Conservation (phyloP, 1,140 invertebrate genomes). For the Drosophila murphyi region DNA sequence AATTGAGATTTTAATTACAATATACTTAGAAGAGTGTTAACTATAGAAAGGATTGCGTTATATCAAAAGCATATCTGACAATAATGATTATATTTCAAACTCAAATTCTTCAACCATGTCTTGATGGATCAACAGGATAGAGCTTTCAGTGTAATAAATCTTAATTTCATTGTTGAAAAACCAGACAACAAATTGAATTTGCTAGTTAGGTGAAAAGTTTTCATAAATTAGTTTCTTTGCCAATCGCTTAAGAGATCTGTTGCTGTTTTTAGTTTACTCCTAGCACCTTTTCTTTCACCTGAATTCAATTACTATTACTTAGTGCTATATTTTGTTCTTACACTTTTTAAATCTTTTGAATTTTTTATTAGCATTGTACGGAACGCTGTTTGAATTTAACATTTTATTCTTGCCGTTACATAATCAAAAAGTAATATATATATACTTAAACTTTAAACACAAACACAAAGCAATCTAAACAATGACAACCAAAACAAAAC, state of each 20-base stretch:
- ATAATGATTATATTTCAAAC: too few species aligned
- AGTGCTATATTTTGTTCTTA: slow-evolving; percentile 3
- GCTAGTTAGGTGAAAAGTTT: background rate
- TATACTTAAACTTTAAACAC: slow-evolving; percentile 36
- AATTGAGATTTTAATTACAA: too few species aligned
- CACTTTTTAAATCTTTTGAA: slow-evolving; percentile 23
- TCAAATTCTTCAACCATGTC: too few species aligned
- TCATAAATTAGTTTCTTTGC: background rate
- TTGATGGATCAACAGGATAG: too few species aligned
- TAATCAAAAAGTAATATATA: slow-evolving; percentile 83
- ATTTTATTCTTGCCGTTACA: slow-evolving; percentile 64
- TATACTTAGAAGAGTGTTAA: too few species aligned
- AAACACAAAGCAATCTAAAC: slow-evolving; percentile 57
- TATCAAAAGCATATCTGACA: background rate
- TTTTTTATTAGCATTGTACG: slow-evolving; percentile 63
- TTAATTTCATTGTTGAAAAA: background rate
- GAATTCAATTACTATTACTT: background rate
- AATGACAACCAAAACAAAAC: slow-evolving; percentile 52
- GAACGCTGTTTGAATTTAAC: slow-evolving; percentile 66
- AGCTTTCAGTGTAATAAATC: too few species aligned
- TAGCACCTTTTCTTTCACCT: background rate
- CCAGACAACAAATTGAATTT: background rate
- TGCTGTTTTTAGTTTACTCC: slow-evolving; percentile 1
- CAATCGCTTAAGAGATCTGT: background rate
- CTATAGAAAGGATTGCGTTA: too few species aligned